Evolutionary conservation across 2,797 vertebrate genomes (phyloP).

Genomic region (Ptychadena robeensis): DNA sequence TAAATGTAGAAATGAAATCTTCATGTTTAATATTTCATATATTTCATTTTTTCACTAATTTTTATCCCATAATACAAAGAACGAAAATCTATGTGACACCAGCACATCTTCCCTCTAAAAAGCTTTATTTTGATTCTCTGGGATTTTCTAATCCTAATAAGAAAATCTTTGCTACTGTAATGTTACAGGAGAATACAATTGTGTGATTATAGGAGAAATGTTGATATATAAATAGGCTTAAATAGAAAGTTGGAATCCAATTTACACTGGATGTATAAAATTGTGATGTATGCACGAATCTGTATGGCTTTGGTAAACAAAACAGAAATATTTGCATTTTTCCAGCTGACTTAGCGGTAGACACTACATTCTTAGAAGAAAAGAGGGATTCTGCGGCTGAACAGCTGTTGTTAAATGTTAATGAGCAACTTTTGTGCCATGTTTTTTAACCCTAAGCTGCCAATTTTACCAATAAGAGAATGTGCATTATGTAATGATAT

Average conservation of each 20-base stretch:
- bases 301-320: not conserved
- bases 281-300: not conserved
- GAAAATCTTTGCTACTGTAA: not conserved
- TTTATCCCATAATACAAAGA: not conserved
- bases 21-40: too few species aligned
- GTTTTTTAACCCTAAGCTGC: not conserved
- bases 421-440: not conserved
- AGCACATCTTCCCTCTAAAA: not conserved
- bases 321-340: constrained; percentile 1
- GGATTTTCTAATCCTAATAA: not conserved
- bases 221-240: not conserved
- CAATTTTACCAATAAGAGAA: not conserved
- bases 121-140: not conserved
- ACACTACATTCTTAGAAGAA: constrained; percentile 22
- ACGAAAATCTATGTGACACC: not conserved
- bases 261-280: not conserved
- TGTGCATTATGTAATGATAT: not conserved
- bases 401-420: constrained; percentile 35
- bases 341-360: constrained; percentile 19
- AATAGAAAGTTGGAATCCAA: not conserved
- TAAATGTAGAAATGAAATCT: too few species aligned
- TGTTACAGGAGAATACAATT: too few species aligned
- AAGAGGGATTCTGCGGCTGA: constrained; percentile 27
- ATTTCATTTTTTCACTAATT: too few species aligned
- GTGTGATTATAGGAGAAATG: not conserved